Conservation (phyloP, 2,888 invertebrate species). For the Andricus curvator region DNA sequence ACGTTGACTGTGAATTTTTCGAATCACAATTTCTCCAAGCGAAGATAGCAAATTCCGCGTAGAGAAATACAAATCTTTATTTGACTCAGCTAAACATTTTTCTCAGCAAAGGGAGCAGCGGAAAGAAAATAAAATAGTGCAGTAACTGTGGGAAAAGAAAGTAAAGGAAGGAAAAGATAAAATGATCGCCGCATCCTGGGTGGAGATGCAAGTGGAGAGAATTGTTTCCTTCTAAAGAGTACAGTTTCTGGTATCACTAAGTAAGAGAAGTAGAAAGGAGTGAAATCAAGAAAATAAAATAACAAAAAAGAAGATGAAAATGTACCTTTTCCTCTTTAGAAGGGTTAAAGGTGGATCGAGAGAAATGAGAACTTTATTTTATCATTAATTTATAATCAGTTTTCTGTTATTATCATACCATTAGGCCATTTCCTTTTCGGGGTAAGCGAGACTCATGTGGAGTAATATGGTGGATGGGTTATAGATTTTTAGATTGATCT, state of each 20-base stretch:
- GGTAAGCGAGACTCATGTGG: too few species aligned
- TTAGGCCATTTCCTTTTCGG: too few species aligned
- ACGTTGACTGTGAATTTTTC: background rate
- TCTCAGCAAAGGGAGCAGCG: background rate
- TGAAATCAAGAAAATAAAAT: background rate
- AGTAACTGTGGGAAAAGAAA: background rate
- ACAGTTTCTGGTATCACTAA: background rate
- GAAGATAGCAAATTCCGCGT: constrained; percentile 46
- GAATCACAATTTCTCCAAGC: constrained; percentile 6
- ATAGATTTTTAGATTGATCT: too few species aligned
- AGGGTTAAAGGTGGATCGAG: too few species aligned
- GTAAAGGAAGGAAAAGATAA: background rate
- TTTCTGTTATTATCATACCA: too few species aligned
- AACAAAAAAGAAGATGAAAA: background rate
- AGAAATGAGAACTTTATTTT: too few species aligned
- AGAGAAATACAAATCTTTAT: constrained; percentile 37
- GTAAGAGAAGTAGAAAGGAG: background rate
- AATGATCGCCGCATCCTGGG: background rate
- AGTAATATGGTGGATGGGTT: too few species aligned
- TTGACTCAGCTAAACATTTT: constrained; percentile 38
- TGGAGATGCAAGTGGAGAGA: background rate
- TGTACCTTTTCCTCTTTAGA: background rate
- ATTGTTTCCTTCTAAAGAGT: background rate
- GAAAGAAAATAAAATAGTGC: constrained; percentile 31
- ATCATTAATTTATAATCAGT: too few species aligned